phyloP scores from a whole-genome alignment of 2,888 invertebrate species.

The Agrochola lota region DNA sequence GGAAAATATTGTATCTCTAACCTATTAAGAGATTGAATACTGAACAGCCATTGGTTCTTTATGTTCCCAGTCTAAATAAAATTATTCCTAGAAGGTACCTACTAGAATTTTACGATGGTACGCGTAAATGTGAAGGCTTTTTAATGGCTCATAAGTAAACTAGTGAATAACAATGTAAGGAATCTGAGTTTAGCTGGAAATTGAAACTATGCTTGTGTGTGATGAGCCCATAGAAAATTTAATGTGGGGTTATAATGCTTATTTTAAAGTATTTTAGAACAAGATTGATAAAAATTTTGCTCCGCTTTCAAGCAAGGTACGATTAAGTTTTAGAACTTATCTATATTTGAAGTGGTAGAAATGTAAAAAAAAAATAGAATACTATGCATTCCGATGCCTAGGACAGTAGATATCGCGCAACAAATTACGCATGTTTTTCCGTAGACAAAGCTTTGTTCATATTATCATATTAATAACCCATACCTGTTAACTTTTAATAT shows the following conservation, averaged over 20 bases:
- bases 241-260: too few relatives aligned
- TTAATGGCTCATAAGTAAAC: conserved; percentile 50
- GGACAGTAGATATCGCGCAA: too few relatives aligned
- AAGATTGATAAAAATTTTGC: background rate
- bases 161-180: conserved; percentile 31
- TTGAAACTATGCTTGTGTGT: conserved; percentile 1
- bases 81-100: background rate
- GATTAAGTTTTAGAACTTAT: background rate
- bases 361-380: too few relatives aligned
- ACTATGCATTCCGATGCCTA: too few relatives aligned
- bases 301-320: background rate
- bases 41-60: background rate
- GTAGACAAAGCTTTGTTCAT: too few relatives aligned
- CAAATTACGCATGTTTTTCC: too few relatives aligned
- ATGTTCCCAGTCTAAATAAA: background rate
- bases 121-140: conserved; percentile 21
- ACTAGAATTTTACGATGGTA: background rate
- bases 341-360: too few relatives aligned
- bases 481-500: too few relatives aligned
- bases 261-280: background rate
- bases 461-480: too few relatives aligned
- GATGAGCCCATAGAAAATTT: background rate
- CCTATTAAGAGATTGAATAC: background rate
- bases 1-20: background rate
- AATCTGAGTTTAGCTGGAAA: conserved; percentile 41